Evolutionary conservation across 2,797 vertebrate genomes (phyloP).

Genomic region (Gymnopithys bicolor): DNA sequence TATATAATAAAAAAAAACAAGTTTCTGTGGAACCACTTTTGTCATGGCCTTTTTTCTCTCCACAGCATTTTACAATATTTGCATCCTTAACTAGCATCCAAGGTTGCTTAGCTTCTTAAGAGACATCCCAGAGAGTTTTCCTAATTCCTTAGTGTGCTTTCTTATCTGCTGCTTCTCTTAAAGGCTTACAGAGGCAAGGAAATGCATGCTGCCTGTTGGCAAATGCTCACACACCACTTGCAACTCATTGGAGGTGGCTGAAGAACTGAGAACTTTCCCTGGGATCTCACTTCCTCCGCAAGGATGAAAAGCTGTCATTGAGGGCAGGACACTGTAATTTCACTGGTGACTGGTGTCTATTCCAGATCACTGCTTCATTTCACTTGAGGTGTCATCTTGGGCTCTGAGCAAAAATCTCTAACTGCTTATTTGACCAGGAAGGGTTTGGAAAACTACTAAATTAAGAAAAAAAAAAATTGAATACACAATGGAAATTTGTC

Average conservation of each 20-base stretch:
- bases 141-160: neutral
- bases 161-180: neutral
- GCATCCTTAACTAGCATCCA: neutral
- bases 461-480: neutral
- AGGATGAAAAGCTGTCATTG: constrained; percentile 71
- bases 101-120: neutral
- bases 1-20: neutral
- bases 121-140: neutral
- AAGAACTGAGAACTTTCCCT: constrained; percentile 72
- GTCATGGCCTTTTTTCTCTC: neutral
- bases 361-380: constrained; percentile 69
- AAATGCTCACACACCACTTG: neutral
- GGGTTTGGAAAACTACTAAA: neutral
- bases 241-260: constrained; percentile 39
- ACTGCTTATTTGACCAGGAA: neutral
- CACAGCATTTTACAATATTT: neutral
- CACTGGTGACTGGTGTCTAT: constrained; percentile 75
- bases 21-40: neutral
- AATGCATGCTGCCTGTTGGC: neutral
- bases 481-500: neutral
- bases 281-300: constrained; percentile 59
- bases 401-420: constrained; percentile 1
- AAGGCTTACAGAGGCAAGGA: neutral
- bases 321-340: constrained; percentile 79
- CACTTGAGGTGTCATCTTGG: neutral